phyloP scores from a whole-genome alignment of 2,113 vertebrate species.

The Melanerpes aurifrons region DNA sequence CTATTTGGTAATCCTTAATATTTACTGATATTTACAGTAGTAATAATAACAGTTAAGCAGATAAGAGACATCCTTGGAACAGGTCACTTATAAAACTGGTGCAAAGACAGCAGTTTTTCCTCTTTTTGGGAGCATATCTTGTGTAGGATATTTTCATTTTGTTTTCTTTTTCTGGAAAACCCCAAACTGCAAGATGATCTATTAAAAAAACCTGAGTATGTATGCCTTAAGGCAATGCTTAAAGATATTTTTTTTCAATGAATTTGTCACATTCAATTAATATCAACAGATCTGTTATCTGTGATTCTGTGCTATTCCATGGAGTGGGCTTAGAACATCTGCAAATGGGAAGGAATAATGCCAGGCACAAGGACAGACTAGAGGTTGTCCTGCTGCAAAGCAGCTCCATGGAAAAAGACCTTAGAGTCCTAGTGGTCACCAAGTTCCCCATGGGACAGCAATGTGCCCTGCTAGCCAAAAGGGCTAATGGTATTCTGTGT shows the following conservation, averaged over 20 bases:
- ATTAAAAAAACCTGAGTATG: background rate
- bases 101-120: background rate
- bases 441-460: too few relatives aligned
- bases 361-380: too few relatives aligned
- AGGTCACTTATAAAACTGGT: background rate
- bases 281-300: background rate
- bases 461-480: too few relatives aligned
- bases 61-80: background rate
- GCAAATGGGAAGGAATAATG: background rate
- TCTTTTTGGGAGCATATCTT: background rate
- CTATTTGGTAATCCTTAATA: background rate
- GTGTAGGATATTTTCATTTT: background rate
- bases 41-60: background rate
- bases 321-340: background rate
- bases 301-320: background rate
- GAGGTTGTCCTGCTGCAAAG: too few relatives aligned
- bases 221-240: background rate
- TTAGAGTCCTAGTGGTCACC: too few relatives aligned
- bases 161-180: background rate
- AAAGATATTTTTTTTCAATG: background rate
- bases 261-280: background rate
- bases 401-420: too few relatives aligned
- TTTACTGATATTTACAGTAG: background rate
- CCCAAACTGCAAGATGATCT: background rate
- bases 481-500: too few relatives aligned